Percentiles rank a stretch among this genome's conserved stretches.
These are phyloP conservation scores for Scylla paramamosain DNA, from an alignment of 1,140 invertebrate species.

Conservation along the genomic window DNA sequence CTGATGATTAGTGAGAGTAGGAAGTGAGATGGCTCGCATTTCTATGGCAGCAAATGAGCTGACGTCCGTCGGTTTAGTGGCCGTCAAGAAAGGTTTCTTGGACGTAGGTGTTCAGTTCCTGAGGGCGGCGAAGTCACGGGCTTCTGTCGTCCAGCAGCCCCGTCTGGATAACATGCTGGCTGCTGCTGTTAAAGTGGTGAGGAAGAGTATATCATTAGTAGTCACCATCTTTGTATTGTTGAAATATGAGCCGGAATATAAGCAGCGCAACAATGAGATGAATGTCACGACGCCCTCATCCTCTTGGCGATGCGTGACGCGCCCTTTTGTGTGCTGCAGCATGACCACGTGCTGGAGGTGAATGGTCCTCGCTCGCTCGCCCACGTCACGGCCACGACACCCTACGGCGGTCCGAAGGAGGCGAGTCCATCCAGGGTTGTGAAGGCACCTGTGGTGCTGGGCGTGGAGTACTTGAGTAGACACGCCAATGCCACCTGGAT, in stretches of 20 bases:
- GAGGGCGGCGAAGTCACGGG: conserved; percentile 37
- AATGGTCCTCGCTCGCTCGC: conserved; percentile 77
- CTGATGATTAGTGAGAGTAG: background rate
- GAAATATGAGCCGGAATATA: background rate
- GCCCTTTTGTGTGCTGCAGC: conserved; percentile 45
- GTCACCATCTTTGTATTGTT: background rate
- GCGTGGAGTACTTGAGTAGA: conserved; percentile 46
- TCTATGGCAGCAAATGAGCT: conserved; percentile 38
- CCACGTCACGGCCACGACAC: conserved; percentile 79
- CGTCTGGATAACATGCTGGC: conserved; percentile 22
- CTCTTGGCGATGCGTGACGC: background rate
- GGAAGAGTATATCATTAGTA: background rate
- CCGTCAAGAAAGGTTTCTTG: conserved; percentile 54
- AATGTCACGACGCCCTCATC: background rate
- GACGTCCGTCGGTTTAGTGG: conserved; percentile 47
- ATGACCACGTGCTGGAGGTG: conserved; percentile 72
- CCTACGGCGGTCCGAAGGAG: conserved; percentile 58
- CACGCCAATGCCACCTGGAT: conserved; percentile 58
- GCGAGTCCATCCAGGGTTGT: background rate
- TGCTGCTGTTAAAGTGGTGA: conserved; percentile 61
- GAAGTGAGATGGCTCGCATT: background rate
- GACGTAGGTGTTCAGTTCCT: conserved; percentile 61
- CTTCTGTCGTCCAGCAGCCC: background rate
- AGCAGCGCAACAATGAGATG: background rate
- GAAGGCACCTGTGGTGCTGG: conserved; percentile 33